Evolutionary conservation across 2,797 vertebrate species (phyloP).

Genomic region (Paratrypauchen microcephalus): DNA sequence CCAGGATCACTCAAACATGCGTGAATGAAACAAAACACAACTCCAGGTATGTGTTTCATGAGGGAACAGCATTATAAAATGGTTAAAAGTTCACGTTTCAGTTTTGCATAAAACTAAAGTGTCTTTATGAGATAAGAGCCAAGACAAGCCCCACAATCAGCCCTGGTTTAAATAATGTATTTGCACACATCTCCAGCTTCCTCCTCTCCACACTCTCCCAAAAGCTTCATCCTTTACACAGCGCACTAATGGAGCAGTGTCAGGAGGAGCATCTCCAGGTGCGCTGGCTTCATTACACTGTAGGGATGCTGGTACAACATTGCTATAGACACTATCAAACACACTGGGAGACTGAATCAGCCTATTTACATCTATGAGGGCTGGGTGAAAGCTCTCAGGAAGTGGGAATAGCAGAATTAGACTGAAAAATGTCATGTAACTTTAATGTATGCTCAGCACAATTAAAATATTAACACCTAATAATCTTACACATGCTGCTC

Average conservation of each 20-base stretch:
- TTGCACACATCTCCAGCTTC: neutral
- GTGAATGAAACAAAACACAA: too few relatives aligned
- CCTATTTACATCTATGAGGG: constrained; percentile 26
- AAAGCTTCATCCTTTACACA: neutral
- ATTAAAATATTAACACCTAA: too few relatives aligned
- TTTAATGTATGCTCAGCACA: constrained; percentile 5
- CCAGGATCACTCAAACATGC: too few relatives aligned
- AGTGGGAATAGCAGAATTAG: constrained; percentile 1
- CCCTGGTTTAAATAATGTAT: constrained; percentile 21
- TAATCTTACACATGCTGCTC: too few relatives aligned
- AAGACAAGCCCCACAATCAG: constrained; percentile 4
- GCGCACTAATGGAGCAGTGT: constrained; percentile 6
- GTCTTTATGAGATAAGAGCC: neutral
- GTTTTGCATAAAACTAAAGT: too few relatives aligned
- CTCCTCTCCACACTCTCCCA: neutral
- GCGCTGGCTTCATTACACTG: neutral
- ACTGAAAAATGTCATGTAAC: neutral
- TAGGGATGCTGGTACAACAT: constrained; percentile 5
- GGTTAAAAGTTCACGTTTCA: too few relatives aligned
- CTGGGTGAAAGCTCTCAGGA: constrained; percentile 27
- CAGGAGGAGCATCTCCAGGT: constrained; percentile 12
- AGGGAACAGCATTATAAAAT: too few relatives aligned
- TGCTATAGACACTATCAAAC: constrained; percentile 12
- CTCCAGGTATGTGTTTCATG: too few relatives aligned
- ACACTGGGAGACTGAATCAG: constrained; percentile 17